Base-by-base conservation (phyloP, 2,888 invertebrate genomes). In the Candidula unifasciata region DNA sequence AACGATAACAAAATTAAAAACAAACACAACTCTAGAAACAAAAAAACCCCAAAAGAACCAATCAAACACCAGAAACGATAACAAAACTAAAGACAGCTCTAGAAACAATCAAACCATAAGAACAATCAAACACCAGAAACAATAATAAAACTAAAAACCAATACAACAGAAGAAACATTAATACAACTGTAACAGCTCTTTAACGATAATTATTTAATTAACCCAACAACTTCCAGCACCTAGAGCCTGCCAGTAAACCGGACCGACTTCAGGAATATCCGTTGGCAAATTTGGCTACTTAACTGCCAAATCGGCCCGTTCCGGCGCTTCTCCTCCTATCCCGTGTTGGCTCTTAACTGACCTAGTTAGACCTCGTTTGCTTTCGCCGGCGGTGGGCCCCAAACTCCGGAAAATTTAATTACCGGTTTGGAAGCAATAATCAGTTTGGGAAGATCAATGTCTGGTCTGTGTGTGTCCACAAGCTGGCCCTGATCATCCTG, bases 371-470 rank as follows among this genome's bases (percentile, higher is more conserved):
- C 73, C n/a, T 52, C 44, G 73, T 73, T 73, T 73, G 35, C 73
- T 44, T n/a, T 73, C 33, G 73, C 73, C 73, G 44, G 73, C 73
- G 73, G 73, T 73, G 13, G 73, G 44, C 44, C 44, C 52, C 8
- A 44, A 73, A 52, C 73, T 52, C 44, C 44, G 24, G 44, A 27
- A 73, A 44, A 44, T 73, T 73, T 73, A 73, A 73, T 73, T 73
- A 73, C 73, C 44, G 44, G 73, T 73, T n/a, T 44, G 52, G 73
- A 73, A n/a, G 73, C 16, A 73, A 73, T 73, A 73, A 73, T 73
- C 44, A 44, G 73, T 44, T 73, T 73, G 37, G 52, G 44, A n/a
- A 24, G 73, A 73, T 73, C 73, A 73, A 73, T 73, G 73, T 73
- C 52, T 73, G 21, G 44, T 44, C 1, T 73, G n/a, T 52, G 44